Conservation (phyloP, 2,113 vertebrate species). For the Cynopterus brachyotis region DNA sequence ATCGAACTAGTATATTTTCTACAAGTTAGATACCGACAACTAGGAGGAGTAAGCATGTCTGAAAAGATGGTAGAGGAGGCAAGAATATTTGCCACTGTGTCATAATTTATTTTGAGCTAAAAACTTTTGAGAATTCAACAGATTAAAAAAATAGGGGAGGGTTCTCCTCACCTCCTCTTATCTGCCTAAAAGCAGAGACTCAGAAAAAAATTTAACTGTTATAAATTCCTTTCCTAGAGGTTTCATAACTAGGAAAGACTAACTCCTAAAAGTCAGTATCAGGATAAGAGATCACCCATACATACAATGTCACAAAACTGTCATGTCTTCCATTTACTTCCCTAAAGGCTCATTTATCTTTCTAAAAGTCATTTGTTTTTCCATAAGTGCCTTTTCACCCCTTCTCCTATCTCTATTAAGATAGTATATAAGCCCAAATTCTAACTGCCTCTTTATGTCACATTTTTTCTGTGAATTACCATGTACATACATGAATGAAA, state of each 20-base stretch:
- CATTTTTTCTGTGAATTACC: slow-evolving; percentile 12
- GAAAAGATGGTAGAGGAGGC: not conserved
- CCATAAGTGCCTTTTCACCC: not conserved
- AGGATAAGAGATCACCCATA: not conserved
- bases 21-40: not conserved
- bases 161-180: not conserved
- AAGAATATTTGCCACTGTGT: not conserved
- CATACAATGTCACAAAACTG: not conserved
- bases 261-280: not conserved
- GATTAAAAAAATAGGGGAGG: not conserved
- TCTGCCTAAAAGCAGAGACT: not conserved
- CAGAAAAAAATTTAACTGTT: not conserved
- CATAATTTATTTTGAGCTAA: not conserved
- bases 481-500: not conserved
- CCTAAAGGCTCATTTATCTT: not conserved
- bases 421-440: not conserved
- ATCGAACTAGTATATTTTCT: not conserved
- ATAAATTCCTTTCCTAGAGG: not conserved
- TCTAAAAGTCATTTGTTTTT: not conserved
- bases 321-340: not conserved
- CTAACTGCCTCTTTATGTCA: not conserved
- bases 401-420: not conserved
- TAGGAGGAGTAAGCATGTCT: not conserved
- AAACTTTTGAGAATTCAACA: not conserved
- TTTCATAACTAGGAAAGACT: not conserved